Base-by-base conservation (phyloP, 2,113 vertebrate genomes). In the Orycteropus afer region DNA sequence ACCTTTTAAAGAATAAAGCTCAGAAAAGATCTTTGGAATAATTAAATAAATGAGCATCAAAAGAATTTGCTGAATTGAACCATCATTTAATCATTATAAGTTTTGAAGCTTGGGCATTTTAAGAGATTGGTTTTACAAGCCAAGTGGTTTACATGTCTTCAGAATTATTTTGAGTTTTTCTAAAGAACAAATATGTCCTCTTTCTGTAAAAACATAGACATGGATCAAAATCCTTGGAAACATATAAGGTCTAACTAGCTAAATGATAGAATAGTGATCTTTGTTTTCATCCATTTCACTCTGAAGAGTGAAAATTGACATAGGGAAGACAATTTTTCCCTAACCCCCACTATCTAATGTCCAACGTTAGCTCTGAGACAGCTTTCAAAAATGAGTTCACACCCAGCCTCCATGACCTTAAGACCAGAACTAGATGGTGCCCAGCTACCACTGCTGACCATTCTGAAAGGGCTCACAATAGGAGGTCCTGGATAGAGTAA, bases 141-240 rank as follows among this genome's bases (percentile, higher is more conserved):
- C 25, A 92, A 85, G 49, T 37, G 3, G 18, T 42, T 78, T 37
- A 59, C 29, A 14, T 37, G 22, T 15, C 51, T 96, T 84, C 73
- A 61, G 6, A 74, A 94, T 81, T 91, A 79, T 74, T 57, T 78
- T 51, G 40, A 86, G 34, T 86, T 86, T 81, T 81, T 77, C 79
- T 73, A 67, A 88, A 59, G 8, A 40, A 45, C 8, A 74, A 85
- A 65, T 81, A 61, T 17, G 1, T 2, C 27, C 5, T 7, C 40
- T 82, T 94, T 74, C 55, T 89, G 20, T 27, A 65, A 94, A 86
- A 91, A 84, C 37, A 71, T 34, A 69, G 20, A 5, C 37, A 47
- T 47, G 12, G 6, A 49, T 74, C 12, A 86, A 91, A 82, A 86
- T 78, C 29, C 47, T 73, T 55, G 42, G 40, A 87, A 42, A 71